A percentile compares a stretch with the other conserved stretches of the same genome.
These are phyloP conservation scores for Hydrocynus forskahlii DNA, from an alignment of 2,797 vertebrate genomes.

Conservation along the genomic window DNA sequence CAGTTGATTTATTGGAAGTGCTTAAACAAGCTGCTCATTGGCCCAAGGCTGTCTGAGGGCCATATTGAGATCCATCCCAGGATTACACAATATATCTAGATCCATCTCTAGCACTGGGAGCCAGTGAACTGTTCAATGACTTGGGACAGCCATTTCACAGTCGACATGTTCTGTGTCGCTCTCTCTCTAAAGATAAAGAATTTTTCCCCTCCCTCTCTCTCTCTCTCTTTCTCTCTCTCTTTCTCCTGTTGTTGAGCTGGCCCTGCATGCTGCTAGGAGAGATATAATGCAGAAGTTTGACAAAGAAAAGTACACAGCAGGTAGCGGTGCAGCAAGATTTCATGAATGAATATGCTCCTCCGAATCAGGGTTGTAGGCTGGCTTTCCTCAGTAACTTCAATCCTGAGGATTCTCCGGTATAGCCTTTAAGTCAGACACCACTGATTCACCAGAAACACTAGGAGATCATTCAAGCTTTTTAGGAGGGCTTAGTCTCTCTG, in stretches of 20 bases:
- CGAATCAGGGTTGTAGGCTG: conserved; percentile 45
- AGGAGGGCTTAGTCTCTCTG: not conserved
- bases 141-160: conserved; percentile 77
- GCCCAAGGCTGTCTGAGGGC: conserved; percentile 68
- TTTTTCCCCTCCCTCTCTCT: conserved; percentile 52
- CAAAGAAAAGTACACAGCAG: conserved; percentile 58
- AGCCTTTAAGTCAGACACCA: not conserved
- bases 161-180: conserved; percentile 69
- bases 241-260: conserved; percentile 54
- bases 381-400: conserved; percentile 21
- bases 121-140: conserved; percentile 71
- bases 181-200: conserved; percentile 64
- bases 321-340: conserved; percentile 46
- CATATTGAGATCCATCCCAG: conserved; percentile 71
- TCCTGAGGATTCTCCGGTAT: not conserved
- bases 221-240: conserved; percentile 61
- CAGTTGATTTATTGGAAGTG: conserved; percentile 74
- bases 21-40: conserved; percentile 74
- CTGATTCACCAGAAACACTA: not conserved
- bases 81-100: conserved; percentile 77
- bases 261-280: conserved; percentile 58
- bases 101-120: conserved; percentile 73
- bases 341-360: conserved; percentile 36
- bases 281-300: conserved; percentile 62
- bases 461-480: not conserved